These are phyloP conservation scores for Hyles vespertilio DNA, from an alignment of 1,140 invertebrate species.

Conservation along the genomic window DNA sequence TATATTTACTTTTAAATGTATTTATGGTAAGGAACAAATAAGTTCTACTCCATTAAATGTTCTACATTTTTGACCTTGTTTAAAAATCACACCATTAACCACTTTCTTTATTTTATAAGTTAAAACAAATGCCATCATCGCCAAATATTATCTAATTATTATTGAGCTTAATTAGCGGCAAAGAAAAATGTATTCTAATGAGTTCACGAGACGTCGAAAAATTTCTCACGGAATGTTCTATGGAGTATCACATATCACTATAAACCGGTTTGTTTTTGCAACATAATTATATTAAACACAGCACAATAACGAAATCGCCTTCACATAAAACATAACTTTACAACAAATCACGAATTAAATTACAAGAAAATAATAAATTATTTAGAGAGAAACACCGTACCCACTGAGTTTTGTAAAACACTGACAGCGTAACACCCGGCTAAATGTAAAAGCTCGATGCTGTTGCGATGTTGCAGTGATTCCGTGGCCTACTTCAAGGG, in stretches of 20 bases:
- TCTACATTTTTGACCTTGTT: no score
- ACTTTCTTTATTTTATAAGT: no score
- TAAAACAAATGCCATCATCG: no score
- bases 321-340: constrained; percentile 6
- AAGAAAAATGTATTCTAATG: no score
- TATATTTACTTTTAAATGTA: no score
- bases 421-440: constrained; percentile 35
- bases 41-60: no score
- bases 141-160: background rate
- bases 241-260: constrained; percentile 2
- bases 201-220: no score
- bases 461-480: background rate
- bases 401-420: constrained; percentile 36
- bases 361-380: constrained; percentile 1
- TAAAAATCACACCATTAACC: no score
- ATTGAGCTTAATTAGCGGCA: background rate
- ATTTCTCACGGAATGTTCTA: constrained; percentile 12
- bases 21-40: no score
- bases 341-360: constrained; percentile 2
- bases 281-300: constrained; percentile 22
- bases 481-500: constrained; percentile 24
- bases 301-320: constrained; percentile 26
- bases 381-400: constrained; percentile 31
- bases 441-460: constrained; percentile 17
- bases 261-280: background rate